phyloP scores from a whole-genome alignment of 1,140 invertebrate genomes.

The Nebria ingens region DNA sequence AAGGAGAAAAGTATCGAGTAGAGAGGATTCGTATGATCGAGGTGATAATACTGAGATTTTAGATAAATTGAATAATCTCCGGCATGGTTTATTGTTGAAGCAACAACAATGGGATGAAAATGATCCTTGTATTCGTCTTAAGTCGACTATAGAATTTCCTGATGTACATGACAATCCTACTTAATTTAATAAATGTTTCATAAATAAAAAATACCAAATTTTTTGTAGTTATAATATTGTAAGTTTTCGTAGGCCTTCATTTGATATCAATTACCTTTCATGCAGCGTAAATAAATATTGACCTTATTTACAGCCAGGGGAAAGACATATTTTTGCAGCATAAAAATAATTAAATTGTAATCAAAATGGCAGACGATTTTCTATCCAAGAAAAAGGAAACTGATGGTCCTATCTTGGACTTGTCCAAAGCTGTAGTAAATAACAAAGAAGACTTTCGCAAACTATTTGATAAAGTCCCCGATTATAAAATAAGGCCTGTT shows the following conservation, averaged over 20 bases:
- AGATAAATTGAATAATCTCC: slow-evolving; percentile 22
- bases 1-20: not conserved
- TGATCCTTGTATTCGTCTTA: not conserved
- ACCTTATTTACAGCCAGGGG: not conserved
- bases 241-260: not conserved
- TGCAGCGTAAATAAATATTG: slow-evolving; percentile 1
- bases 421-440: slow-evolving; percentile 64
- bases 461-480: slow-evolving; percentile 74
- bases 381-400: slow-evolving; percentile 77
- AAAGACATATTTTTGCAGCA: not conserved
- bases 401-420: slow-evolving; percentile 67
- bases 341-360: slow-evolving; percentile 21
- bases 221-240: slow-evolving; percentile 1
- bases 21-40: slow-evolving; percentile 10
- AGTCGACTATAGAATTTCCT: not conserved
- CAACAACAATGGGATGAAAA: slow-evolving; percentile 26
- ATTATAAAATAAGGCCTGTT: slow-evolving; percentile 80
- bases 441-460: slow-evolving; percentile 71
- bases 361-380: slow-evolving; percentile 70
- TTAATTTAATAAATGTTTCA: not conserved
- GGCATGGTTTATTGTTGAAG: slow-evolving; percentile 25
- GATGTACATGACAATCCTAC: not conserved
- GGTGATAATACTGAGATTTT: slow-evolving; percentile 17
- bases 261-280: not conserved
- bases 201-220: too few relatives aligned